Conservation (phyloP, 53 echinoderm and acorn worm genomes). For the Temnopleurus reevesii region DNA sequence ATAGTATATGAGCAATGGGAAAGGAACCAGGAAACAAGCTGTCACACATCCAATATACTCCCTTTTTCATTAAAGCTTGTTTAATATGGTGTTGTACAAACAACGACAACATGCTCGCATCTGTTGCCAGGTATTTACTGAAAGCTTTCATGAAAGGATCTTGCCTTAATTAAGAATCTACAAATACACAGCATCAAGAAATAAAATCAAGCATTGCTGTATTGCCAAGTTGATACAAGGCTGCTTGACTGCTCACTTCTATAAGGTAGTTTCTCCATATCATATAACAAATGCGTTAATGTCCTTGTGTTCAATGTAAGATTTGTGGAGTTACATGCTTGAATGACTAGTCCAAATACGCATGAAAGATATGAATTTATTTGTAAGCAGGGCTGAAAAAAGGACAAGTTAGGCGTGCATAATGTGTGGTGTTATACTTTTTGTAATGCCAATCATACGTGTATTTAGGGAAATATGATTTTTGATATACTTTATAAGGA, state of each 20-base stretch:
- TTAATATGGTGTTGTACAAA: conserved; percentile 24
- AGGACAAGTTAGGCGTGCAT: not conserved
- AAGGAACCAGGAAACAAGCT: conserved; percentile 45
- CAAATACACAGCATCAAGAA: too few species aligned
- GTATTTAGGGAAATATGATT: too few species aligned
- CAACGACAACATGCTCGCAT: not conserved
- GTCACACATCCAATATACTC: not conserved
- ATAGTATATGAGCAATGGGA: too few species aligned
- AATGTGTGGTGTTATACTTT: not conserved
- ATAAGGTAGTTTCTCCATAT: too few species aligned
- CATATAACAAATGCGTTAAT: too few species aligned
- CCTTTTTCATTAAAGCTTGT: not conserved
- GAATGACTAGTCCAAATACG: not conserved
- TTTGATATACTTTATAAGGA: too few species aligned
- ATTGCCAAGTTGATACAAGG: not conserved
- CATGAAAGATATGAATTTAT: not conserved
- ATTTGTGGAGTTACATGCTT: not conserved
- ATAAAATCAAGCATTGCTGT: not conserved
- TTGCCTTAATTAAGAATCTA: not conserved
- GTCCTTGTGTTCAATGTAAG: too few species aligned
- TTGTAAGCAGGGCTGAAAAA: not conserved
- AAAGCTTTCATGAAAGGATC: not conserved
- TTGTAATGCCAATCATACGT: not conserved
- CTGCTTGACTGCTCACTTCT: too few species aligned
- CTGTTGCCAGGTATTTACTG: conserved; percentile 20